A percentile compares a stretch with the other conserved stretches of the same genome.
These are phyloP conservation scores for Phrynocephalus guinanensis DNA, from an alignment of 2,797 vertebrate genomes.

Conservation along the genomic window DNA sequence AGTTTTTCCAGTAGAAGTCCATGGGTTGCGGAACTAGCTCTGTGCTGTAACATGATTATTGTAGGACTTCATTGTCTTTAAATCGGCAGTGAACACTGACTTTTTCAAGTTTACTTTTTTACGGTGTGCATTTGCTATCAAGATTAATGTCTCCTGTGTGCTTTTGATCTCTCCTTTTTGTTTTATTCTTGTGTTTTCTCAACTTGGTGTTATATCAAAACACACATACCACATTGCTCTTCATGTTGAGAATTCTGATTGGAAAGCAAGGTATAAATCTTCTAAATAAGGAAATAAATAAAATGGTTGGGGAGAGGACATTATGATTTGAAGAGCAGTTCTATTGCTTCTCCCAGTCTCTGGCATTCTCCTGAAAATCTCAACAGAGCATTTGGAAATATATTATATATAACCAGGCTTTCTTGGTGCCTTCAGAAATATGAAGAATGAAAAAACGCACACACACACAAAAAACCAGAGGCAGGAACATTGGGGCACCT, in stretches of 20 bases:
- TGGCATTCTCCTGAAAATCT: background rate
- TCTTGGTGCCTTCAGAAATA: background rate
- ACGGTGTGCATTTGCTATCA: background rate
- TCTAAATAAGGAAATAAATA: background rate
- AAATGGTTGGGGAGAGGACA: background rate
- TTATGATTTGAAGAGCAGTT: background rate
- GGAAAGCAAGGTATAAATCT: background rate
- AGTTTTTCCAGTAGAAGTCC: background rate
- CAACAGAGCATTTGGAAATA: background rate
- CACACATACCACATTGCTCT: background rate
- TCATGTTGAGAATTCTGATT: conserved; percentile 2
- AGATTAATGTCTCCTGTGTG: background rate
- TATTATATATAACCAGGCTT: background rate
- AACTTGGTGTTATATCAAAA: no score
- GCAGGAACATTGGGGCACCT: no score
- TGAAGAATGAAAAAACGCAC: no score
- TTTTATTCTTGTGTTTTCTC: background rate
- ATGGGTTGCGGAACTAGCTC: background rate
- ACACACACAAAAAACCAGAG: no score
- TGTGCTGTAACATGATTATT: background rate
- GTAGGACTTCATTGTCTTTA: background rate
- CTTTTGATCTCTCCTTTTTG: background rate
- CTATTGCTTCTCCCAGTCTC: background rate
- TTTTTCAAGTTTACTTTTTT: background rate
- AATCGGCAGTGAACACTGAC: background rate